A percentile compares a stretch with the other conserved stretches of the same genome.
Conservation (phyloP, 2,888 invertebrate genomes). For the Stratiomys singularior region DNA sequence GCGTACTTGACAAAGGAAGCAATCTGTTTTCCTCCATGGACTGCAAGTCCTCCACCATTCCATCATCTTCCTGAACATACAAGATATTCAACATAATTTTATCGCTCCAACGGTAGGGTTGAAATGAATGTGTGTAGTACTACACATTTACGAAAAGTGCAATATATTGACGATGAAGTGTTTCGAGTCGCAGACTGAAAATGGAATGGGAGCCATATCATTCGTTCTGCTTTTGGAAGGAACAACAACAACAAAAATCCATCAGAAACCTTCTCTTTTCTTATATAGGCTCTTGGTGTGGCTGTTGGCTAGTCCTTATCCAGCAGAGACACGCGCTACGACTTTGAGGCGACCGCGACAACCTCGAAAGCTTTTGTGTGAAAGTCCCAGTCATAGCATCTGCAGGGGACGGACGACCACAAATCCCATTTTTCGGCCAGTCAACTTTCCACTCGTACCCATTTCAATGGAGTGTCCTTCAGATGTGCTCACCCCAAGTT, state of each 20-base stretch:
- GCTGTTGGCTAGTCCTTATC: too few relatives aligned
- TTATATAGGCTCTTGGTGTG: too few relatives aligned
- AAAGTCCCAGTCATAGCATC: not conserved
- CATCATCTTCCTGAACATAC: not conserved
- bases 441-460: constrained; percentile 19
- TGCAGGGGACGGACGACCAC: not conserved
- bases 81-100: not conserved
- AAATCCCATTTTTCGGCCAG: constrained; percentile 38
- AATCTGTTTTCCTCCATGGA: not conserved
- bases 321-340: constrained; percentile 17
- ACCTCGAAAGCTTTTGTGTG: too few relatives aligned
- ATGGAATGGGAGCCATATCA: not conserved
- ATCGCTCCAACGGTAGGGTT: not conserved
- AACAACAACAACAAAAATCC: not conserved
- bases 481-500: not conserved
- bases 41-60: not conserved
- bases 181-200: constrained; percentile 28
- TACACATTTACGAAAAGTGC: constrained; percentile 16
- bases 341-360: constrained; percentile 19
- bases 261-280: too few relatives aligned
- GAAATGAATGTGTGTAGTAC: too few relatives aligned
- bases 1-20: not conserved
- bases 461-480: constrained; percentile 17
- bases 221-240: not conserved
- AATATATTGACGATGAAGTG: constrained; percentile 28